Conservation (phyloP, 2,888 invertebrate genomes). For the Bibio marci region DNA sequence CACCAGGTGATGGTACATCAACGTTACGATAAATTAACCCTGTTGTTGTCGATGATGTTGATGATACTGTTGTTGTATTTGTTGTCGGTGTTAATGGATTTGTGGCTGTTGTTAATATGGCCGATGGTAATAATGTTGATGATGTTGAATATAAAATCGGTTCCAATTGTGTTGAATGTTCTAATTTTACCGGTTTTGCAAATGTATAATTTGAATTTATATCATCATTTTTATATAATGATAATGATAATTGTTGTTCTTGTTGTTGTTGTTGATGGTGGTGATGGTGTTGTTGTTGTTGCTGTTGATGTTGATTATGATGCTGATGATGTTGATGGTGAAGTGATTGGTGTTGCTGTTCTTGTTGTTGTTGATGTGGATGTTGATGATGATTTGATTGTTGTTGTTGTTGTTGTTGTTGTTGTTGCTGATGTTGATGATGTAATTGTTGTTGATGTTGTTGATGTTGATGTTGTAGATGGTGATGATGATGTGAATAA, state of each 20-base stretch:
- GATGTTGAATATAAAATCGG: not conserved
- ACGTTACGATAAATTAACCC: slow-evolving; percentile 17
- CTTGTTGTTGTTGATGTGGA: slow-evolving; percentile 22
- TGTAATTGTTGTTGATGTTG: slow-evolving; percentile 19
- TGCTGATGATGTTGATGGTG: slow-evolving; percentile 26
- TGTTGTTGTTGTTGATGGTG: not conserved
- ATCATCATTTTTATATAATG: slow-evolving; percentile 4
- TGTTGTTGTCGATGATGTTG: slow-evolving; percentile 15
- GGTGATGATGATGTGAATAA: slow-evolving; percentile 3
- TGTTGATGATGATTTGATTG: slow-evolving; percentile 30
- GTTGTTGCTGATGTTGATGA: slow-evolving; percentile 16
- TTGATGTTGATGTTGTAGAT: slow-evolving; percentile 1
- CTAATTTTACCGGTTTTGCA: slow-evolving; percentile 4
- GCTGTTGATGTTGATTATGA: slow-evolving; percentile 1
- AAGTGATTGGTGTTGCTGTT: slow-evolving; percentile 1
- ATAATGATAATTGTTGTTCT: slow-evolving; percentile 1
- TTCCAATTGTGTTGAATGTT: too few relatives aligned
- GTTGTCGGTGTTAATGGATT: slow-evolving; percentile 13
- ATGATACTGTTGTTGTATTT: slow-evolving; percentile 40
- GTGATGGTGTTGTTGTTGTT: not conserved
- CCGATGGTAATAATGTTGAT: too few relatives aligned
- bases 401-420: slow-evolving; percentile 1
- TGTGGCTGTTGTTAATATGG: too few relatives aligned
- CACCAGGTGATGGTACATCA: slow-evolving; percentile 48
- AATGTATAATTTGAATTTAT: slow-evolving; percentile 2